phyloP scores from a whole-genome alignment of 2,888 invertebrate species.

The Apotomis betuletana region DNA sequence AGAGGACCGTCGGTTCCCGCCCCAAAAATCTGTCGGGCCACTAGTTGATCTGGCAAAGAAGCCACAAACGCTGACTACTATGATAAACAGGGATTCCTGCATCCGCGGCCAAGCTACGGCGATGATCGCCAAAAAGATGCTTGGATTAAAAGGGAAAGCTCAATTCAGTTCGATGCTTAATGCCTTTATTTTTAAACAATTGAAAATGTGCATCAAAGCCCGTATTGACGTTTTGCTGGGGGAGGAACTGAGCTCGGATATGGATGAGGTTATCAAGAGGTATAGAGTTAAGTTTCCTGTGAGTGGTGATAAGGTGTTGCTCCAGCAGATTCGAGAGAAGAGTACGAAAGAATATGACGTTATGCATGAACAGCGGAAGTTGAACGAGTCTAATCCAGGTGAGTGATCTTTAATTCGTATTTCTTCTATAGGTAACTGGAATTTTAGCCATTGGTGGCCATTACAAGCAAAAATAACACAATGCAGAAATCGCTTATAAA shows the following conservation, averaged over 20 bases:
- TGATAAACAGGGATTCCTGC: constrained; percentile 38
- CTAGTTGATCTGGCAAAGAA: not conserved
- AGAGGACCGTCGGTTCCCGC: not conserved
- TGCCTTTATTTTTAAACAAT: constrained; percentile 17
- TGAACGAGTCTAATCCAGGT: not conserved
- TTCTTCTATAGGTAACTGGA: too few relatives aligned
- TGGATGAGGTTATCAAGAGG: constrained; percentile 36
- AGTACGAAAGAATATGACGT: constrained; percentile 3
- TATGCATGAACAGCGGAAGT: not conserved
- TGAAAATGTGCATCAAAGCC: constrained; percentile 46
- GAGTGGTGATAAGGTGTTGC: constrained; percentile 28
- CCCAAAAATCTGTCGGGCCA: not conserved
- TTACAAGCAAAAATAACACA: too few relatives aligned
- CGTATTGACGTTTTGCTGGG: constrained; percentile 49
- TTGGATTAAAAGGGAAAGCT: not conserved
- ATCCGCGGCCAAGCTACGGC: constrained; percentile 42
- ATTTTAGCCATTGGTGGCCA: too few relatives aligned
- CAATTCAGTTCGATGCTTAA: not conserved
- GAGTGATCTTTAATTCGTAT: not conserved
- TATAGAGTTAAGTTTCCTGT: constrained; percentile 43
- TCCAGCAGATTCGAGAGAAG: constrained; percentile 30
- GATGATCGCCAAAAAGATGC: constrained; percentile 33
- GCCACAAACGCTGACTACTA: not conserved
- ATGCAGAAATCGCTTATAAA: too few relatives aligned
- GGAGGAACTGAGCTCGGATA: constrained; percentile 30